Evolutionary conservation across 2,888 invertebrate species (phyloP), one percentile per base, ranked within the genome.

Genomic region (Macrophya annulata): DNA sequence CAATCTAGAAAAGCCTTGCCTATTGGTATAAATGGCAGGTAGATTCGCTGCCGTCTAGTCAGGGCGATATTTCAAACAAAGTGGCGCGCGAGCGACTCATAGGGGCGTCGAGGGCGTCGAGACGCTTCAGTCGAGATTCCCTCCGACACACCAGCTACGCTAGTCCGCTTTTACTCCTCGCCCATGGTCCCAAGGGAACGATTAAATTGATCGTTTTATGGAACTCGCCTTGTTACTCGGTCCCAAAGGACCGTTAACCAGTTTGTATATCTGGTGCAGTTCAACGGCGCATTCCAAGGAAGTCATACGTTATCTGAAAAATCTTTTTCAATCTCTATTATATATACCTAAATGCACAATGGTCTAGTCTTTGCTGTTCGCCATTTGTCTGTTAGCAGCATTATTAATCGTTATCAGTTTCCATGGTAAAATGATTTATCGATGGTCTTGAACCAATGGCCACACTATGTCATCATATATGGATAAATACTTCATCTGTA

Each of bases 131-230:
- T 55, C 51, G 77, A 77, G 77, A 77, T 76, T 85, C 86, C 84
- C 87, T 82, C 84, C 84, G 79, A 86, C 84, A 83, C 77, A 84
- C 74, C 31, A 55, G 25, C 37, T 31, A 77, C 10, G 55, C 77
- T 77, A 43, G 82, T 71, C 85, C 81, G 43, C 76, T 76, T 55
- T 74, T 17, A 43, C 77, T 62, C 84, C 72, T 76, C 77, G 43
- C 62, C 76, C 21, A 59, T 68, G 65, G 85, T 86, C 90, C 87
- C 86, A 17, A 37, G 89, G 88, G 90, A 84, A 76, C 88, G 89
- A 91, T 91, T 89, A 89, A 88, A 90, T 90, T 89, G 91, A 90
- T 90, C 90, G 90, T 89, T 90, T 90, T 89, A 89, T 89, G 87
- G 88, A 86, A 87, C 87, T 85, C n/a, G 87, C 76, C 90, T 89